Conservation (phyloP, 2,797 vertebrate species). For the Balearica regulorum region DNA sequence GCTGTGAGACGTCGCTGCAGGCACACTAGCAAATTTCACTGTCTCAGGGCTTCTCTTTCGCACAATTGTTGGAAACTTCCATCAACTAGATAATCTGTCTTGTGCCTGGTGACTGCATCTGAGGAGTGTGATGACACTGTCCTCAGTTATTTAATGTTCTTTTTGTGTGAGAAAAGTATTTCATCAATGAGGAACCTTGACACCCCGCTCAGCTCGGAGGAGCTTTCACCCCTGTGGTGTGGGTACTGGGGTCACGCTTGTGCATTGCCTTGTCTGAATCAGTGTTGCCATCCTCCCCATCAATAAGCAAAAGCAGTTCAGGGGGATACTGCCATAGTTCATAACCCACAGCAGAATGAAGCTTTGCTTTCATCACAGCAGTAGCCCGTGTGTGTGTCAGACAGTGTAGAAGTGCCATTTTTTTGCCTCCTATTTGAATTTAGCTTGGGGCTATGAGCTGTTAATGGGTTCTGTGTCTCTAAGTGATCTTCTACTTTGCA, state of each 20-base stretch:
- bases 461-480: slow-evolving; percentile 46
- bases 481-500: slow-evolving; percentile 38
- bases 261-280: neutral
- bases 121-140: neutral
- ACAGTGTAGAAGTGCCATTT: neutral
- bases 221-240: neutral
- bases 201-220: neutral
- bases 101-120: neutral
- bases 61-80: neutral
- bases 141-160: neutral
- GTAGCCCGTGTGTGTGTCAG: neutral
- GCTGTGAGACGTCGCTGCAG: neutral
- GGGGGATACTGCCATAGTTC: neutral
- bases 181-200: neutral
- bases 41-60: neutral
- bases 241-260: no score
- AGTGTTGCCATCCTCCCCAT: neutral
- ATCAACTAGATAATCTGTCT: neutral
- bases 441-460: neutral
- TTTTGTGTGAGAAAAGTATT: neutral
- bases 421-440: slow-evolving; percentile 3
- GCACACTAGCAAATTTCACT: neutral
- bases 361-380: neutral
- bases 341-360: neutral
- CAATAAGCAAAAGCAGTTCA: neutral